These are phyloP conservation scores for Mesembrinibis cayennensis DNA, from an alignment of 2,113 vertebrate genomes.

Conservation along the genomic window DNA sequence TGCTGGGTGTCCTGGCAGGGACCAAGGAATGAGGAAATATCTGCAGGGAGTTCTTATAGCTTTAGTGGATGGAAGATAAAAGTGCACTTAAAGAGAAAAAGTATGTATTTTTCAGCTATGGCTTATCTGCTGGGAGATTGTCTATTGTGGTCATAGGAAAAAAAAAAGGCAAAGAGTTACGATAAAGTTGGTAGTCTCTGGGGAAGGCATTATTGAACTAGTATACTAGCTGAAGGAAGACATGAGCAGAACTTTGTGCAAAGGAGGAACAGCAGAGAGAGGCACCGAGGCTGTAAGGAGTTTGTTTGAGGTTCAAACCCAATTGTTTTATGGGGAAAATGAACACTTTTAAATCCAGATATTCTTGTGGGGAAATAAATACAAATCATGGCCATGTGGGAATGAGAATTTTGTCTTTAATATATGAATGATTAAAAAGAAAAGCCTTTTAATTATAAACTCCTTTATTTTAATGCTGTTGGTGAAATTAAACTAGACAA, in stretches of 20 bases:
- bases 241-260: not conserved
- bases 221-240: not conserved
- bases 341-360: not conserved
- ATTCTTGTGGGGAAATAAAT: not conserved
- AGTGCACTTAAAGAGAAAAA: not conserved
- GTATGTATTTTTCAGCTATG: not conserved
- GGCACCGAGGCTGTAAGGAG: not conserved
- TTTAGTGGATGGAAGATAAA: not conserved
- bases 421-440: not conserved
- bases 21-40: not conserved
- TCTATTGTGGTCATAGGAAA: not conserved
- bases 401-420: not conserved
- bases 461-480: not conserved
- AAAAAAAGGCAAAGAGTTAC: not conserved
- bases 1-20: not conserved
- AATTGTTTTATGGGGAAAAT: not conserved
- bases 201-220: not conserved
- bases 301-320: not conserved
- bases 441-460: not conserved
- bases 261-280: not conserved
- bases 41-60: not conserved
- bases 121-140: slow-evolving; percentile 31
- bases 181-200: not conserved
- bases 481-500: not conserved
- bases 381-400: not conserved